These are phyloP conservation scores for Onychomys leucogaster DNA, from an alignment of 2,797 vertebrate species.

Conservation along the genomic window DNA sequence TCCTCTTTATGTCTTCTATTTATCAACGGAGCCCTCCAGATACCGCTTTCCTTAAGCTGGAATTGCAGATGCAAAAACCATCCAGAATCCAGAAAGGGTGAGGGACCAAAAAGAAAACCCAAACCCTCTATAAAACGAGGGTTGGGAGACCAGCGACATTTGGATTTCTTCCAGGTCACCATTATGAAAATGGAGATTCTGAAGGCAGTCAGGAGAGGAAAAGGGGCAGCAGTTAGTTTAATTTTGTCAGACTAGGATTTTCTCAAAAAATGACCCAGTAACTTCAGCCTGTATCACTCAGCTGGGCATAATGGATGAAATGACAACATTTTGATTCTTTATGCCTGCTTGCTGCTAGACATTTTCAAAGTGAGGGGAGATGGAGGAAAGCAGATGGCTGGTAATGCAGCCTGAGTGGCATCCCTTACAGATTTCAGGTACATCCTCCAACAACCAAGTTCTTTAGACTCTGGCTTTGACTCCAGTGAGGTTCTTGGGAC, in stretches of 20 bases:
- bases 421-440: neutral
- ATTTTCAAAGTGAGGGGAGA: neutral
- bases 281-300: neutral
- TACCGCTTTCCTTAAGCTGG: slow-evolving; percentile 87
- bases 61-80: slow-evolving; percentile 88
- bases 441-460: neutral
- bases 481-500: neutral
- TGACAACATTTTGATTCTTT: neutral
- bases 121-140: slow-evolving; percentile 73
- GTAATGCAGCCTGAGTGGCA: neutral
- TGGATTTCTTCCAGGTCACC: accelerated
- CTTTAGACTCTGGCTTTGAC: neutral
- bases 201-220: neutral
- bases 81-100: slow-evolving; percentile 65
- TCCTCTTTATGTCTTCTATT: slow-evolving; percentile 86
- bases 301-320: neutral
- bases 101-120: slow-evolving; percentile 85
- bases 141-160: slow-evolving; percentile 83
- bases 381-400: neutral
- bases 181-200: neutral
- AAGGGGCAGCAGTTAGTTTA: neutral
- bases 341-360: too few species aligned
- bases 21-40: slow-evolving; percentile 75
- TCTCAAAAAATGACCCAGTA: neutral
- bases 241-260: neutral